phyloP scores from a whole-genome alignment of 2,113 vertebrate genomes.

The Dromas ardeola region DNA sequence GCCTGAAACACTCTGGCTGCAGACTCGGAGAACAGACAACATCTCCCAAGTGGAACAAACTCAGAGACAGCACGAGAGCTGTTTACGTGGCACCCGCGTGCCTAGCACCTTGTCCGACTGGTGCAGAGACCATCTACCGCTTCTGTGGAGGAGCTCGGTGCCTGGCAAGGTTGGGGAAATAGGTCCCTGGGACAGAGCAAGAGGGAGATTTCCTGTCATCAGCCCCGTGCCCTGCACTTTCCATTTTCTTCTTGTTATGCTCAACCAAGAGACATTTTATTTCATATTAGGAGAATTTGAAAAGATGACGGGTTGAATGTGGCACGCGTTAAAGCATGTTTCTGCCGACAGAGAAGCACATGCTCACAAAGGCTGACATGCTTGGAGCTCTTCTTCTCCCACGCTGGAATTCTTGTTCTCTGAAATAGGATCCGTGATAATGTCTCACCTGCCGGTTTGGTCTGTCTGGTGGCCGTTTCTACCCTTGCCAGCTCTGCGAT shows the following conservation, averaged over 20 bases:
- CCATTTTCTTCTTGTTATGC: neutral
- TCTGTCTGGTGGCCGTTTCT: neutral
- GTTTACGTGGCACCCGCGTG: accelerated
- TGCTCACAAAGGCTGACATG: neutral
- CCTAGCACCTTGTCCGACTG: neutral
- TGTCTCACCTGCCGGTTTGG: neutral
- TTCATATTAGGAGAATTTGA: neutral
- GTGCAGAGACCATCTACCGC: neutral
- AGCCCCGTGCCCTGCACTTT: neutral
- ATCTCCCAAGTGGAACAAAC: neutral
- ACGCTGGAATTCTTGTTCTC: neutral
- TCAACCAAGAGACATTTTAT: conserved; percentile 14
- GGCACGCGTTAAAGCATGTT: accelerated
- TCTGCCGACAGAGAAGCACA: neutral
- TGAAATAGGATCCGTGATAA: neutral
- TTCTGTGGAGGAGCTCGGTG: neutral
- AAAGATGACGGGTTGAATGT: neutral
- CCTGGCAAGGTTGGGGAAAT: neutral
- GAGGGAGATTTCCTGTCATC: neutral
- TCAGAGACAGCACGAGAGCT: neutral
- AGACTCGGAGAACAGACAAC: neutral
- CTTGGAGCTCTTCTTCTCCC: neutral
- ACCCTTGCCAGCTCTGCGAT: neutral
- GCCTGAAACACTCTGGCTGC: neutral
- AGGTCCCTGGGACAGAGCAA: neutral